phyloP scores from a whole-genome alignment of 2,113 vertebrate genomes.

The Fukomys damarensis region DNA sequence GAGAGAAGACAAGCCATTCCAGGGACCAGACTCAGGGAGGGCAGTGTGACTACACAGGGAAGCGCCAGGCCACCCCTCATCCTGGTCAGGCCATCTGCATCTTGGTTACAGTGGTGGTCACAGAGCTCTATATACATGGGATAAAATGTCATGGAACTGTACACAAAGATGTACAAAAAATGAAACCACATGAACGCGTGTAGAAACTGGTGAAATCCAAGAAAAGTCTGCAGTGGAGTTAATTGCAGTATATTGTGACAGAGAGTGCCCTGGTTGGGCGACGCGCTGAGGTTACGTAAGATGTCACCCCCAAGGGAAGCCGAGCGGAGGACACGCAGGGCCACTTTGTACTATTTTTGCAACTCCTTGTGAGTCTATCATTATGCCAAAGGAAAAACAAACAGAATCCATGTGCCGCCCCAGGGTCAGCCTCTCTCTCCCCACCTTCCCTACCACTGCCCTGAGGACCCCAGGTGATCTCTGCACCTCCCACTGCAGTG shows the following conservation, averaged over 20 bases:
- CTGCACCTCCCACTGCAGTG: neutral
- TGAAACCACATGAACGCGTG: neutral
- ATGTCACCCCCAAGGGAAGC: neutral
- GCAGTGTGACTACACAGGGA: fast-evolving
- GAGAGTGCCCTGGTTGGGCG: neutral
- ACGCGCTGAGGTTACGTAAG: fast-evolving
- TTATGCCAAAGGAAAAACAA: neutral
- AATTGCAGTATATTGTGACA: neutral
- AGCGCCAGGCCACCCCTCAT: neutral
- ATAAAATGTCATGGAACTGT: neutral
- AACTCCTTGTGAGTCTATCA: neutral
- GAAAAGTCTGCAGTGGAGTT: neutral
- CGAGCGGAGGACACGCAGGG: neutral
- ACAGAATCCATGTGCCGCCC: neutral
- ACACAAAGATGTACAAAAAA: neutral
- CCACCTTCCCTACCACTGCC: neutral
- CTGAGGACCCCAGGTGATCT: neutral
- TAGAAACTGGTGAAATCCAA: neutral
- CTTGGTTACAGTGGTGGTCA: fast-evolving
- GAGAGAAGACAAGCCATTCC: neutral
- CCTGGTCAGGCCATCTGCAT: neutral
- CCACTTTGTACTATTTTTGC: neutral
- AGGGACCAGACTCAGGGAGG: fast-evolving
- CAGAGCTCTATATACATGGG: neutral
- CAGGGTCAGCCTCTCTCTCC: no score